Base-by-base conservation (phyloP, 1,140 invertebrate genomes). In the Caenorhabditis brenneri region DNA sequence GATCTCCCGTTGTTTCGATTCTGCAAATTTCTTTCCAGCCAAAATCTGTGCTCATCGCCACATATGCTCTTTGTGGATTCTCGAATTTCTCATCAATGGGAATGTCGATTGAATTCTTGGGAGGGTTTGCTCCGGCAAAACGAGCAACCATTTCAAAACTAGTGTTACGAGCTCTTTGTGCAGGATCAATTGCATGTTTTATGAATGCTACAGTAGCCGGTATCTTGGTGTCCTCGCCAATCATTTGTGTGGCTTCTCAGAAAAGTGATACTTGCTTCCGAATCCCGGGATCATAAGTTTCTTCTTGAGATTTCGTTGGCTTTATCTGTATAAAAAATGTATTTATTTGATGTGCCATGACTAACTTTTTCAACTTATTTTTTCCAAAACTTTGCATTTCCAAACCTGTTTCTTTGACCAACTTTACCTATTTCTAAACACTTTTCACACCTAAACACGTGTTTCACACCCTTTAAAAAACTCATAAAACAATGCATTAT, bases 1-100 rank as follows among this genome's bases (percentile, higher is more conserved):
- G 93, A 94, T 86, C 94, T 94, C 84, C 91, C 92, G 92, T 85
- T n/a, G 7, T 55, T 24, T 69, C 27, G 10, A 22, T 10, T 12
- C 19, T 10, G 4, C 10, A 65, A 82, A 12, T 27, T 48, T 9
- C 7, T 10, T 78, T 82, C 22, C 82, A 83, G 82, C n/a, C 48
- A 24, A 79, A 65, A 79, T 78, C 82, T 0, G 74, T 65, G 12
- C 39, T 83, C 1, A 83, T 83, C 22, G 94, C 96, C 0, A 98
- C 97, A 0, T 98, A 95, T 90, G 95, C 96, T 0, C 93, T 99
- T 12, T 98, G 96, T 90, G 96, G 96, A 0, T 99, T 99, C 92
- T 94, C 96, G 0, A 99, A 99, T 93, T 94, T 97, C 4, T 93
- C 94, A 0, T 95, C 96, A 0, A 93, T 98, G 33, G 96, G 96